Evolutionary conservation across 1,140 invertebrate genomes (phyloP).

Genomic region (Portunus trituberculatus): DNA sequence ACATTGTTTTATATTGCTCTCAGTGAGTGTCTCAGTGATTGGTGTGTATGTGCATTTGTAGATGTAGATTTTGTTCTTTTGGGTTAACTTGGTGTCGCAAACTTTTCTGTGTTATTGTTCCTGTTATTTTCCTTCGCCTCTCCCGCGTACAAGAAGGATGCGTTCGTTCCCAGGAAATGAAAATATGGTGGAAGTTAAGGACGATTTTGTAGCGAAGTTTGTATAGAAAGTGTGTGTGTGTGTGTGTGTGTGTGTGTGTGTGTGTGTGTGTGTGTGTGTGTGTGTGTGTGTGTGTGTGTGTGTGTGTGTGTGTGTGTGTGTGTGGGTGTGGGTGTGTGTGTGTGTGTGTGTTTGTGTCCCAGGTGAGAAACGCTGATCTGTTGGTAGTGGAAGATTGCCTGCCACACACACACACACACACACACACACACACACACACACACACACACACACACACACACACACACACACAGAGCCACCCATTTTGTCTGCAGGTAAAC

Average conservation of each 20-base stretch:
- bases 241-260: too few species aligned
- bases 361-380: neutral
- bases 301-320: too few species aligned
- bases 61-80: neutral
- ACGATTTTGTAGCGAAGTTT: neutral
- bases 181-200: too few species aligned
- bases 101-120: too few species aligned
- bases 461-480: neutral
- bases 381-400: neutral
- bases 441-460: slow-evolving; percentile 10
- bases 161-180: too few species aligned
- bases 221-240: neutral
- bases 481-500: slow-evolving; percentile 9
- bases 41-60: neutral
- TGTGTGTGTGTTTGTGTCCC: too few species aligned
- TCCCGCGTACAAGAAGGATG: too few species aligned
- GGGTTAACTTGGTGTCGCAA: neutral
- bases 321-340: too few species aligned
- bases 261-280: too few species aligned
- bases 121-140: too few species aligned
- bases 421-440: slow-evolving; percentile 20
- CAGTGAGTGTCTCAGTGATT: neutral
- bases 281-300: too few species aligned
- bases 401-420: neutral
- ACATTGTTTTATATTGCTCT: neutral